A percentile compares a stretch with the other conserved stretches of the same genome.
Evolutionary conservation across 2,888 invertebrate genomes (phyloP).

Genomic region (Cancer borealis): DNA sequence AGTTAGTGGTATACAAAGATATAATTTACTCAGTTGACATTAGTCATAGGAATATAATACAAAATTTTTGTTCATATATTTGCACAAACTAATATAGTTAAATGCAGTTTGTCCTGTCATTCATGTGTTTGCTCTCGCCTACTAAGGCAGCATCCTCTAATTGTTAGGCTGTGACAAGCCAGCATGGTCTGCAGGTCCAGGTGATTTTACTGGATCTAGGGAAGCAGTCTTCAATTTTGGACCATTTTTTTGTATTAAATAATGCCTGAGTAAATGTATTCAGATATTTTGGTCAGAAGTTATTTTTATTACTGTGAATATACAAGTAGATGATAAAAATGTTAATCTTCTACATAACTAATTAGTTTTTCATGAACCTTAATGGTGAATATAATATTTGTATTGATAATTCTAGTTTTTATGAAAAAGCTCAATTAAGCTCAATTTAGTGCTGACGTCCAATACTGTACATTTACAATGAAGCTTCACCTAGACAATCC

Average conservation of each 20-base stretch:
- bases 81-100: not conserved
- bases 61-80: conserved; percentile 36
- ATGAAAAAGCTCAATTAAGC: conserved; percentile 70
- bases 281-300: conserved; percentile 70
- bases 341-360: conserved; percentile 55
- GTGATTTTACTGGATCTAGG: conserved; percentile 53
- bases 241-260: conserved; percentile 65
- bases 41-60: conserved; percentile 23
- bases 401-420: conserved; percentile 62
- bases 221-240: conserved; percentile 60
- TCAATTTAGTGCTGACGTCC: conserved; percentile 73
- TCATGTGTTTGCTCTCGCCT: conserved; percentile 54
- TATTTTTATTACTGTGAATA: conserved; percentile 67
- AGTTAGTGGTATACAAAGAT: conserved; percentile 27
- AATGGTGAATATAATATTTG: conserved; percentile 48
- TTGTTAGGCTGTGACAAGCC: conserved; percentile 67
- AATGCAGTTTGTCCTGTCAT: conserved; percentile 42
- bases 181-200: conserved; percentile 54
- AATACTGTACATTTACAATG: conserved; percentile 63
- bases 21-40: conserved; percentile 6
- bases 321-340: conserved; percentile 66
- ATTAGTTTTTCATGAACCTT: conserved; percentile 64
- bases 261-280: conserved; percentile 59
- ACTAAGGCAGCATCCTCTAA: conserved; percentile 58
- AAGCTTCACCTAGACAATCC: conserved; percentile 69